Base-by-base conservation (phyloP, 1,140 invertebrate species). In the Spodoptera litura region DNA sequence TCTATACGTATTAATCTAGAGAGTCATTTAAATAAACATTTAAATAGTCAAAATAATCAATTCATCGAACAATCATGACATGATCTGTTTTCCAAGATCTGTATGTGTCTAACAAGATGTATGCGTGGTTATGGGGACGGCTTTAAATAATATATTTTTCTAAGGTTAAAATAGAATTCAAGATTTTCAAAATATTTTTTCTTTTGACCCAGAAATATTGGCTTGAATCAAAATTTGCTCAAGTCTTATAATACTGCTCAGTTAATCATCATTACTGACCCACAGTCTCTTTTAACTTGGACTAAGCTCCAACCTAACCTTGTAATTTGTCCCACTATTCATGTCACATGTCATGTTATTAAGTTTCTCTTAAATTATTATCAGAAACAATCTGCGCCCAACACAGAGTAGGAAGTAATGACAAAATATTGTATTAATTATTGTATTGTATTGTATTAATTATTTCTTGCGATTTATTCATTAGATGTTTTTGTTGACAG, bases 281-380 rank as follows among this genome's bases (percentile, higher is more conserved):
- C 13, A 44, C 13, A 44, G 9, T 27, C 12, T 61, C 72, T 75
- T 80, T 59, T 81, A 68, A 76, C 79, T 85, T 81, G 44, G 25
- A 72, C 55, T 81, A 31, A 62, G 25, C 15, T 12, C 15, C 38
- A 11, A 15, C 11, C 58, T 74, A 68, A 71, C 83, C 83, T 84
- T 86, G 82, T 85, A 85, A 81, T 81, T 79, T 78, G 76, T 81
- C 59, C 80, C 75, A 55, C 74, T 79, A 80, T 81, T 80, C 78
- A 51, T 82, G 85, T 88, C 86, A 82, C 82, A 86, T 86, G 81
- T 85, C 84, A 55, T 70, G 56, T 81, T 55, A 86, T 87, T 88
- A 86, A 87, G 83, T 87, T 86, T 87, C 84, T 83, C 83, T 83
- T 86, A 78, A 85, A 82, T 51, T 61, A 75, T 83, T 73, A 74